Evolutionary conservation across 1,140 invertebrate species (phyloP).

Genomic region (Ditylenchus dipsaci): DNA sequence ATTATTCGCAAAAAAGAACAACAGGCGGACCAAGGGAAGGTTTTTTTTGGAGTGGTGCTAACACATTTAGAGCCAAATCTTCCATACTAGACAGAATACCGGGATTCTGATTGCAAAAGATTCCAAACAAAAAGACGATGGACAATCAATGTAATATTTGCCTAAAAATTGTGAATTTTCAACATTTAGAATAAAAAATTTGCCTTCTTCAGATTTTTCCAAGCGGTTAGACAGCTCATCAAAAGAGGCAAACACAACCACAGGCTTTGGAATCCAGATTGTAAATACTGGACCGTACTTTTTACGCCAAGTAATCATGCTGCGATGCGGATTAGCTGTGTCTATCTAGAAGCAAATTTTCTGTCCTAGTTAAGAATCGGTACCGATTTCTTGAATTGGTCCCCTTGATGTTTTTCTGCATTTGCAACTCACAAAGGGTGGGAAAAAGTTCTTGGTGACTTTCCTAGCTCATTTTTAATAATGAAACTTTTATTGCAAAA

Average conservation of each 20-base stretch:
- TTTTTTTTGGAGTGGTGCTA: too few relatives aligned
- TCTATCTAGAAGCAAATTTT: constrained; percentile 31
- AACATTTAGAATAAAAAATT: neutral
- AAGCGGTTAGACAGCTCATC: constrained; percentile 8
- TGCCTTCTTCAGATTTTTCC: neutral
- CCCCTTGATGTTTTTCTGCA: too few relatives aligned
- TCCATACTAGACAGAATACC: constrained; percentile 25
- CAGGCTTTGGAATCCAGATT: constrained; percentile 43
- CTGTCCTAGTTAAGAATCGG: too few relatives aligned
- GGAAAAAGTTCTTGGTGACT: too few relatives aligned
- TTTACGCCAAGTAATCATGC: constrained; percentile 31
- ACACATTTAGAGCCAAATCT: too few relatives aligned
- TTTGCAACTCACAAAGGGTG: too few relatives aligned
- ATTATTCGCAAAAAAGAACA: too few relatives aligned
- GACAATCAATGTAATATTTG: constrained; percentile 39
- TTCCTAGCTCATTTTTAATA: too few relatives aligned
- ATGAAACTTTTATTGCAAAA: too few relatives aligned
- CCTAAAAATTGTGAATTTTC: constrained; percentile 21
- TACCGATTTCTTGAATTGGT: too few relatives aligned
- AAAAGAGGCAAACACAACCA: constrained; percentile 36
- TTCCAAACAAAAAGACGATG: constrained; percentile 39
- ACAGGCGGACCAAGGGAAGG: too few relatives aligned
- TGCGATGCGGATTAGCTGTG: constrained; percentile 35
- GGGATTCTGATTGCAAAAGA: constrained; percentile 41
- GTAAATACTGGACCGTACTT: constrained; percentile 41